Conservation (phyloP, 2,888 invertebrate genomes). For the Cerastoderma edule region DNA sequence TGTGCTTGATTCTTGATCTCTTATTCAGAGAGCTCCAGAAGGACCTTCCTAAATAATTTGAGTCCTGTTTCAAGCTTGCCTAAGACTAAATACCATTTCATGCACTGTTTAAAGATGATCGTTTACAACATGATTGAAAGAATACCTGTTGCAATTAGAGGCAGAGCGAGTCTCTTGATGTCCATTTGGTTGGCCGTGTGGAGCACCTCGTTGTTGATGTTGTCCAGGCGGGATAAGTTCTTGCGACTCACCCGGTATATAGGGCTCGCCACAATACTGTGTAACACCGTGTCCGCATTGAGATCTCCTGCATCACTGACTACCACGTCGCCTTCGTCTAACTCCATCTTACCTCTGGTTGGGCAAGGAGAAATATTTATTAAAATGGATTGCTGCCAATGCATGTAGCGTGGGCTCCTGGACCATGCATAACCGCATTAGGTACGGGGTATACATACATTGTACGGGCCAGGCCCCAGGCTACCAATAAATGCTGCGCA, state of each 20-base stretch:
- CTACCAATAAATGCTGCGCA: no score
- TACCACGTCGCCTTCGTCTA: conserved; percentile 58
- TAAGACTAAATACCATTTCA: no score
- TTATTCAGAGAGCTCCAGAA: no score
- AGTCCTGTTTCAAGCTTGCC: no score
- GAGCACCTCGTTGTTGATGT: conserved; percentile 48
- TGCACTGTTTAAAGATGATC: no score
- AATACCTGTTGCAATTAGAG: conserved; percentile 59
- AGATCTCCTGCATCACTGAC: conserved; percentile 46
- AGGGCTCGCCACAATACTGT: conserved; percentile 46
- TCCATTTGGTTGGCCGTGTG: conserved; percentile 42
- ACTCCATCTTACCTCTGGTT: conserved; percentile 14
- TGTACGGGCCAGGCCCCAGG: no score
- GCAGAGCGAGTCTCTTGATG: conserved; percentile 47
- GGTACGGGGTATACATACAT: no score
- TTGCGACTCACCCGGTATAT: conserved; percentile 40
- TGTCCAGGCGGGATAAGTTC: conserved; percentile 50
- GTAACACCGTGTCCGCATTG: conserved; percentile 38
- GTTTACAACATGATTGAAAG: no score
- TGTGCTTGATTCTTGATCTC: no score
- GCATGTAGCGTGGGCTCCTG: neutral
- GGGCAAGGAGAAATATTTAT: neutral
- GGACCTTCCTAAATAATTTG: no score
- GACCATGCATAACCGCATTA: no score
- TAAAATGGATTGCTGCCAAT: neutral